Base-by-base conservation (phyloP, 2,888 invertebrate genomes). In the Minunthozetes semirufus region DNA sequence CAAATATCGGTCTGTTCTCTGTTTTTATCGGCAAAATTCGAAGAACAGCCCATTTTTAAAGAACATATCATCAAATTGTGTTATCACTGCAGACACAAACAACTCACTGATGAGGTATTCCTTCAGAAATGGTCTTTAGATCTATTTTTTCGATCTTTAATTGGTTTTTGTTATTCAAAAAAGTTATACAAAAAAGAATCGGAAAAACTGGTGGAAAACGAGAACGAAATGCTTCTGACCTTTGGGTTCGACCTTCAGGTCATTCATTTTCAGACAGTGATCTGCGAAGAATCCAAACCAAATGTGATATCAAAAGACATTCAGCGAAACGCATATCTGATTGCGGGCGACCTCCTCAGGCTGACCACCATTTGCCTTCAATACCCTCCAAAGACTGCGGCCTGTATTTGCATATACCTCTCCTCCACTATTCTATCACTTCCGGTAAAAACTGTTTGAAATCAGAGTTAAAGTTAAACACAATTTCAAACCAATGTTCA, bases 31-130 rank as follows among this genome's bases (percentile, higher is more conserved):
- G 61, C 61, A 22, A 61, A 61, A 27, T 61, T 61, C 25, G 61
- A 61, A 61, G 61, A 61, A 27, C 61, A 61, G 27, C 61, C 61
- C 61, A 61, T 61, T 61, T 25, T 61, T 27, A 61, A 61, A 15
- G 61, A 61, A 1, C 25, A 61, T 61, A 61, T 61, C 61, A 27
- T 61, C 25, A 61, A 61, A 61, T 5, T 61, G 61, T 22, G 22
- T 3, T 27, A 27, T 15, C 19, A 22, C n/a, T 27, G 27, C 25
- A 27, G 29, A 25, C 3, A 11, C 1, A 61, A 27, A 29, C 9
- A 4, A 27, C 5, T 4, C 6, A 22, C 29, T 1, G 25, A 25
- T 17, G 25, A 25, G 61, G 25, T 19, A 25, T 61, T 61, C 5
- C 25, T 19, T 19, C n/a, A 9, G 9, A 53, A 19, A 11, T 46